Evolutionary conservation across 2,113 vertebrate genomes (phyloP), one percentile per base, ranked within the genome.

Genomic region (Calidris pygmaea): DNA sequence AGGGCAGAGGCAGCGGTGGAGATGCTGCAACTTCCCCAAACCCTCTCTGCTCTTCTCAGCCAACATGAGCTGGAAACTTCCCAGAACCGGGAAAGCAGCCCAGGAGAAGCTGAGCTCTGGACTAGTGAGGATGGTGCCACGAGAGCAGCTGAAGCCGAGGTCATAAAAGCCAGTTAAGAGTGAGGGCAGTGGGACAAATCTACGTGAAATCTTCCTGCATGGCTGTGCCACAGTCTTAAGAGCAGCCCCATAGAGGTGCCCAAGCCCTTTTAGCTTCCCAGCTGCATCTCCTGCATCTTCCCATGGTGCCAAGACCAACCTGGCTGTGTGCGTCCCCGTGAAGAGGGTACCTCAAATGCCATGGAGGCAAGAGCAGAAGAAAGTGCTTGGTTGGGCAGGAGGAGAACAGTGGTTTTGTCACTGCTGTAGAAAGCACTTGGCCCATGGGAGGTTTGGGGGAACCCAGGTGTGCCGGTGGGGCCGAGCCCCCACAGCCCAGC

Each of bases 371-470:
- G 43, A 85, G 66, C 74, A 90, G 78, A 19, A 65, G 35, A 7
- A 63, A 47, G 10, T 14, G 32, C 19, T 34, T 16, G 30, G 7
- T 7, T 45, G 70, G n/a, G 50, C 7, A 71, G 71, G 20, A 14
- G 26, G 32, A 55, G n/a, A 87, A 34, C 55, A 21, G 30, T 10
- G 29, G 48, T 52, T 78, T 15, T 5, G 3, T 22, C 2, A 3
- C 32, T 55, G 52, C 62, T 79, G 55, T 27, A 70, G 78, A 70
- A 63, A 68, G 34, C 14, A 4, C 37, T 67, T 41, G 17, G 43
- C 39, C 26, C 73, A 50, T 9, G 0, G 0, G 72, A 65, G 59
- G 39, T 52, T 10, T 59, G 19, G 15, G 24, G 8, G 4, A 73
- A 26, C 5, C 19, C 27, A 30, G 2, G 39, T 60, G 24, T 74